phyloP scores from a whole-genome alignment of 2,797 vertebrate species.

The Danionella dracula region DNA sequence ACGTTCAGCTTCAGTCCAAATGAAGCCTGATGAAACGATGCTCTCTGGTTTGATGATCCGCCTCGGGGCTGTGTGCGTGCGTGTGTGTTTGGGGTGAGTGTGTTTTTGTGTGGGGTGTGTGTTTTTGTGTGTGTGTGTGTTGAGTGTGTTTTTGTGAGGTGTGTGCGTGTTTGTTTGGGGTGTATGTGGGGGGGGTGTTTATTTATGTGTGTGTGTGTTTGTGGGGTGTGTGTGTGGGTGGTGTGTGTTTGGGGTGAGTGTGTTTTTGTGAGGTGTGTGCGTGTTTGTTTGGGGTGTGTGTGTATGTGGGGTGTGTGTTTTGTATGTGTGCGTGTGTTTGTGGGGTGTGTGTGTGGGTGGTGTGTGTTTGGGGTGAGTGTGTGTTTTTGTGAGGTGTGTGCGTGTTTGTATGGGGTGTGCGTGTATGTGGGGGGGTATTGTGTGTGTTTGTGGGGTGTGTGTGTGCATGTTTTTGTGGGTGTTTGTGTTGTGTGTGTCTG shows the following conservation, averaged over 20 bases:
- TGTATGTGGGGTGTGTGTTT: too few relatives aligned
- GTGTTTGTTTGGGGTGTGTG: constrained; percentile 27
- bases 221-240: constrained; percentile 29
- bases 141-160: constrained; percentile 20
- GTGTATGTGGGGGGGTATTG: constrained; percentile 7
- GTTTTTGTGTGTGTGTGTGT: constrained; percentile 3
- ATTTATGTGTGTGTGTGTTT: constrained; percentile 12
- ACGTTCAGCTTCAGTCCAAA: neutral
- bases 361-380: too few relatives aligned
- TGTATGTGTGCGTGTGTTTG: constrained; percentile 13
- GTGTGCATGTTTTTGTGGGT: too few relatives aligned
- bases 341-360: constrained; percentile 33
- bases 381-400: neutral
- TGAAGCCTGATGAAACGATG: neutral
- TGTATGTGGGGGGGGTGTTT: too few relatives aligned
- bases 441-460: too few relatives aligned
- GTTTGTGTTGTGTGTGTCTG: constrained; percentile 20
- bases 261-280: too few relatives aligned
- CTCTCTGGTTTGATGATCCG: neutral
- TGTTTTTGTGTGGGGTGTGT: constrained; percentile 26
- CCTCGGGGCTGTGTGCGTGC: neutral
- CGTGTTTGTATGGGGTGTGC: neutral
- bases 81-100: neutral
- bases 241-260: too few relatives aligned
- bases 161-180: constrained; percentile 26